These are phyloP conservation scores for Paracanthobrama guichenoti DNA, from an alignment of 2,113 vertebrate genomes.

Conservation along the genomic window DNA sequence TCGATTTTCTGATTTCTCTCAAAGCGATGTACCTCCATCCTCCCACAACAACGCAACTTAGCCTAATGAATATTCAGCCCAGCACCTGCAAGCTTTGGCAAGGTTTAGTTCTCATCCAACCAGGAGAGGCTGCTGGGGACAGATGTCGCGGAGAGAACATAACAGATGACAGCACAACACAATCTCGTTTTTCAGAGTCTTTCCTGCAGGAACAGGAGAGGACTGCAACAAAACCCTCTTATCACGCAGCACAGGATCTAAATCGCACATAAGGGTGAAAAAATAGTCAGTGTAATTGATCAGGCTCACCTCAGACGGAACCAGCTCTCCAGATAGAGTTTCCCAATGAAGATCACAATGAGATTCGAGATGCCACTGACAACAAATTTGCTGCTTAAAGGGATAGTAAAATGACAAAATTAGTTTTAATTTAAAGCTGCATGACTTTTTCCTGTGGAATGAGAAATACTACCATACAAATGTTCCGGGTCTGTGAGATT, in stretches of 20 bases:
- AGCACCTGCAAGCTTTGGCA: constrained; percentile 35
- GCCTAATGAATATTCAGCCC: constrained; percentile 52
- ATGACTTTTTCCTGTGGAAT: too few relatives aligned
- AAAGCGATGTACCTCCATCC: constrained; percentile 40
- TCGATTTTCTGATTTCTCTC: constrained; percentile 53
- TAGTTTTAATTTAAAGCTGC: too few relatives aligned
- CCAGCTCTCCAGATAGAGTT: constrained; percentile 6
- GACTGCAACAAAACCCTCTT: neutral
- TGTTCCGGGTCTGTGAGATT: too few relatives aligned
- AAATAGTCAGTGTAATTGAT: constrained; percentile 20
- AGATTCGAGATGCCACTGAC: neutral
- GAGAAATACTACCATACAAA: too few relatives aligned
- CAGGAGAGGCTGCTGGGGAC: constrained; percentile 10
- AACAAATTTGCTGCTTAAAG: neutral
- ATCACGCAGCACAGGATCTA: neutral
- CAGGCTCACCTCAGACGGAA: neutral
- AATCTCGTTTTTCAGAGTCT: neutral
- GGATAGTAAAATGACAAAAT: too few relatives aligned
- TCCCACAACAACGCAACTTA: constrained; percentile 2
- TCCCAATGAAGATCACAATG: neutral
- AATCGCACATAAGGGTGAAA: neutral
- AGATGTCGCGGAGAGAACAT: neutral
- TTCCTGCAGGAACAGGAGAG: neutral
- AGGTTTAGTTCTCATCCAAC: constrained; percentile 16
- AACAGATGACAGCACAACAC: constrained; percentile 15